phyloP scores from a whole-genome alignment of 2,113 vertebrate species.

The Scopus umbretta region DNA sequence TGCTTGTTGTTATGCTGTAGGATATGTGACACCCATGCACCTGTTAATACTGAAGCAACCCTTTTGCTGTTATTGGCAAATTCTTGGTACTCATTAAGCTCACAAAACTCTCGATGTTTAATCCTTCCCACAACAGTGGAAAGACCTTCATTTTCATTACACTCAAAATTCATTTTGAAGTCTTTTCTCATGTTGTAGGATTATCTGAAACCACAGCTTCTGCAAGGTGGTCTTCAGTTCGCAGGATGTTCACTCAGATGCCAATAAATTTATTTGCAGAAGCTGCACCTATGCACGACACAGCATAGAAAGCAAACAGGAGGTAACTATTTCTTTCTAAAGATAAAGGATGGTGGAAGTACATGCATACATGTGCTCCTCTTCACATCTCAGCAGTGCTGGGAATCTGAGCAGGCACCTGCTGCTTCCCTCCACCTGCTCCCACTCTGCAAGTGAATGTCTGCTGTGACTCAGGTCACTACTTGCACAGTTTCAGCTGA shows the following conservation, averaged over 20 bases:
- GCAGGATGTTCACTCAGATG: neutral
- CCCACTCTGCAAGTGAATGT: neutral
- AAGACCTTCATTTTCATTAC: neutral
- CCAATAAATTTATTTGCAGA: neutral
- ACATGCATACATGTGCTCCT: neutral
- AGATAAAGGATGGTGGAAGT: neutral
- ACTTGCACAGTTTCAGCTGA: neutral
- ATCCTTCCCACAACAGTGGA: neutral
- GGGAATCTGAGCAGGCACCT: neutral
- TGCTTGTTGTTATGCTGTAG: neutral
- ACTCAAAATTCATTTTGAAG: neutral
- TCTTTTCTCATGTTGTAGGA: neutral
- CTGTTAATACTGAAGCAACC: neutral
- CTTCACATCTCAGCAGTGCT: neutral
- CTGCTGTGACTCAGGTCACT: neutral
- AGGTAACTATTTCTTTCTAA: neutral
- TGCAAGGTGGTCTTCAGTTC: neutral
- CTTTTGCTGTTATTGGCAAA: neutral
- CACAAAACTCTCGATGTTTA: neutral
- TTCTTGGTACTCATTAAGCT: neutral
- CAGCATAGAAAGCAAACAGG: neutral
- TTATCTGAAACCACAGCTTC: neutral
- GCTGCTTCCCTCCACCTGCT: neutral
- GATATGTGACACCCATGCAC: rapidly evolving
- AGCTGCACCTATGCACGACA: neutral